These are phyloP conservation scores for Edolisoma coerulescens DNA, from an alignment of 2,113 vertebrate genomes.

Conservation along the genomic window DNA sequence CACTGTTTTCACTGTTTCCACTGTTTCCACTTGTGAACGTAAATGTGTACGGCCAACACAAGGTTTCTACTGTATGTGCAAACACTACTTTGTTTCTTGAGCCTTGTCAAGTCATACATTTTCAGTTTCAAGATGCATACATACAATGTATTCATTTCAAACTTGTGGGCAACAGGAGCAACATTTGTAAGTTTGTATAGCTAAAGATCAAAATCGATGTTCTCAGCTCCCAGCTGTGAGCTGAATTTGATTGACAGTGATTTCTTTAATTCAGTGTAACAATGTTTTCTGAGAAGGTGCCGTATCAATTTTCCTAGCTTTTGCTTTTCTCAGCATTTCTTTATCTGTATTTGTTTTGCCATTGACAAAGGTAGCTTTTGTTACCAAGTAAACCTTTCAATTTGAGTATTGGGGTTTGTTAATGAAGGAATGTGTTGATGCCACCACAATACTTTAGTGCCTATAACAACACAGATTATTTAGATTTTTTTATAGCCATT, in stretches of 20 bases:
- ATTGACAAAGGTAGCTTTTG: background rate
- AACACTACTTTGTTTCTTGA: background rate
- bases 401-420: background rate
- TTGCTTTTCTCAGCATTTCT: background rate
- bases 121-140: background rate
- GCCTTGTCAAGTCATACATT: background rate
- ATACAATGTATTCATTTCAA: background rate
- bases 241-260: background rate
- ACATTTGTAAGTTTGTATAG: background rate
- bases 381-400: background rate
- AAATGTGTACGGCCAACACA: background rate
- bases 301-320: background rate
- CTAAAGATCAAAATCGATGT: background rate
- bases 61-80: background rate
- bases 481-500: background rate
- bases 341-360: background rate
- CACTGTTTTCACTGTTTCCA: too few species aligned
- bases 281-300: background rate
- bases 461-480: background rate
- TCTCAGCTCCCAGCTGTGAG: background rate
- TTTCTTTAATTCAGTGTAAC: background rate
- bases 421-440: background rate
- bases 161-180: background rate
- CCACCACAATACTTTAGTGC: background rate
- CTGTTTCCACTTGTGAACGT: background rate